Base-by-base conservation (phyloP, 92 coral and sea anemone species). In the Palythoa grandiflora region DNA sequence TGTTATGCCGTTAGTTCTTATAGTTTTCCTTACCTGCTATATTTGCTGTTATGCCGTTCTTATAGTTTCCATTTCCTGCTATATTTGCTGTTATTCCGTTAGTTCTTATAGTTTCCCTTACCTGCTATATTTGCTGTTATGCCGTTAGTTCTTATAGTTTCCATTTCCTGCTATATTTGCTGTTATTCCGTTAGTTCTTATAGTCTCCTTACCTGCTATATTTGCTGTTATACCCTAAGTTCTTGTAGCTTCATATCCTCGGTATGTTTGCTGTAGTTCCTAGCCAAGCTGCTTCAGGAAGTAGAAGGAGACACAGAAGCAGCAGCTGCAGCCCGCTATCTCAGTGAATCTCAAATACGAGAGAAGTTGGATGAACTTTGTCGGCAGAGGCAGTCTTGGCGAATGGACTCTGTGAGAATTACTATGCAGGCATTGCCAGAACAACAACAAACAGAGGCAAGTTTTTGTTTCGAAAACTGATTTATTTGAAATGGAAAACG, bases 361-460 rank as follows among this genome's bases (percentile, higher is more conserved):
- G 91, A 84, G 65, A 93, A 92, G 53, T 73, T 95, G 81, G 93
- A 91, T 17, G 94, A 93, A 38, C 71, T 97, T 9, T 93, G 86
- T 39, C 91, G 87, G 37, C 91, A 95, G 38, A 85, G 96, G 76
- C 92, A 95, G 75, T 88, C 89, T 61, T 97, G 99, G 99, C 92
- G 96, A n/a, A 93, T 90, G 93, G 98, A 91, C 60, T 90, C 98
- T 1, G 96, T 97, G 47, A 87, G 95, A 63, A 94, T 88, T 17
- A 88, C 98, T 9, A 90, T 94, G 94, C 94, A 94, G 74, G 92
- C 98, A 12, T 85, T 87, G 17, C 94, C 98, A 7, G 98, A 96
- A 78, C 90, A 89, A 21, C 93, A 93, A 38, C 98, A 95, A 78
- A 90, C 94, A 11, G 96, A 93, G 94, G 98, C 87, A 20, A 55